Percentiles rank a stretch among this genome's conserved stretches.
Evolutionary conservation across 2,888 invertebrate species (phyloP).

Genomic region (Eupithecia inturbata): DNA sequence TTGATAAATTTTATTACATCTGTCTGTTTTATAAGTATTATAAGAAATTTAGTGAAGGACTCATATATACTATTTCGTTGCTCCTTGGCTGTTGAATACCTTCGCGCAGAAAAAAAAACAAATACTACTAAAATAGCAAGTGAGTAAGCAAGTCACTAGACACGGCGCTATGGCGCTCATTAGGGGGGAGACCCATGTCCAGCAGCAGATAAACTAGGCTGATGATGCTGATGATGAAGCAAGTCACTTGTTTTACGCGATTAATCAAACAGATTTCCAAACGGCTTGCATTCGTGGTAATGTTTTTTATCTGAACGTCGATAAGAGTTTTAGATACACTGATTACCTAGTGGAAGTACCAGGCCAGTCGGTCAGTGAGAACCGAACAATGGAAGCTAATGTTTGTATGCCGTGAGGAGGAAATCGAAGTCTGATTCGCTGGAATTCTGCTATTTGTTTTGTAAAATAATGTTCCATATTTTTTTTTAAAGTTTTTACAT

Average conservation of each 20-base stretch:
- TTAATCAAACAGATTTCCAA: conserved; percentile 5
- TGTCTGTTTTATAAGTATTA: no score
- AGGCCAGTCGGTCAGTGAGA: conserved; percentile 26
- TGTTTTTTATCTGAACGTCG: conserved; percentile 42
- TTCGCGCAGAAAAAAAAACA: neutral
- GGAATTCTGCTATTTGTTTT: conserved; percentile 23
- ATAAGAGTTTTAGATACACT: conserved; percentile 43
- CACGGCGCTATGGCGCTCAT: neutral
- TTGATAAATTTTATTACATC: neutral
- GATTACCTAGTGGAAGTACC: conserved; percentile 32
- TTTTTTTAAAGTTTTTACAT: neutral
- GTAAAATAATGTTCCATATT: neutral
- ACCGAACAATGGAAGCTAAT: conserved; percentile 29
- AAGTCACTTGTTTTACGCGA: neutral
- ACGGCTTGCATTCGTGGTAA: conserved; percentile 28
- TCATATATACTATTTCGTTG: neutral
- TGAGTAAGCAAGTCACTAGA: neutral
- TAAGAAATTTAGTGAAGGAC: neutral
- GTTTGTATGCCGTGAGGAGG: conserved; percentile 30
- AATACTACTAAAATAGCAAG: neutral
- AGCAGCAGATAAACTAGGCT: neutral
- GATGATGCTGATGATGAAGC: neutral
- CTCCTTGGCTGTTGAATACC: neutral
- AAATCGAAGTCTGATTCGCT: conserved; percentile 25
- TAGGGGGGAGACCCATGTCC: neutral